Evolutionary conservation across 2,888 invertebrate species (phyloP), one percentile per base, ranked within the genome.

Genomic region (Sarcophaga caerulescens): DNA sequence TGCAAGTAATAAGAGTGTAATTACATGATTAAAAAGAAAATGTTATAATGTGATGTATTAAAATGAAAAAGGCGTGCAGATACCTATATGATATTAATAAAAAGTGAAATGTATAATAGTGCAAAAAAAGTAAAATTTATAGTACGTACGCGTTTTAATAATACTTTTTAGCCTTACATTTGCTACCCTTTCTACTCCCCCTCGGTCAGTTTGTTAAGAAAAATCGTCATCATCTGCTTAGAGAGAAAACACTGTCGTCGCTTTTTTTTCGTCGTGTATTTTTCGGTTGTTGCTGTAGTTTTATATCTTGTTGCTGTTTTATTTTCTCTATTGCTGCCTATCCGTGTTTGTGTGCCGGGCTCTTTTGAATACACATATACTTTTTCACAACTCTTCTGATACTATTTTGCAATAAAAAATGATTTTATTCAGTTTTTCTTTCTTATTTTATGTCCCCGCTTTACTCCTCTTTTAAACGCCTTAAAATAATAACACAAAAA

Each of bases 201-300:
- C 65, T 69, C 19, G 60, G 44, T 21, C 57, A 63, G 70, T 45
- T 75, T 76, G 59, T 65, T 65, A 70, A 59, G 76, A 75, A 62
- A 74, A 75, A 76, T 82, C 73, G 73, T 80, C 66, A 76, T 76
- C 63, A 82, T 83, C 66, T 68, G 47, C 45, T 82, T 71, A 35
- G 8, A 35, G 23, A 69, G 79, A 84, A 73, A 71, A 66, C 11
- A 62, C 2, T 74, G 45, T 76, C 79, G 62, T 71, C 65, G 70
- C 65, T 68, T 65, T 80, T 47, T 79, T 74, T 75, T 19, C 69
- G 62, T 83, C 71, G 73, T 74, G 45, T 75, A 59, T 63, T 59
- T 71, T 75, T 84, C 70, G 75, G 74, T 84, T 78, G 73, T 79
- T 78, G 83, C 62, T 78, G 59, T 45, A 76, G 59, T 70, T 81